A percentile compares a stretch with the other conserved stretches of the same genome.
These are phyloP conservation scores for Crotophaga sulcirostris DNA, from an alignment of 2,113 vertebrate species.

Conservation along the genomic window DNA sequence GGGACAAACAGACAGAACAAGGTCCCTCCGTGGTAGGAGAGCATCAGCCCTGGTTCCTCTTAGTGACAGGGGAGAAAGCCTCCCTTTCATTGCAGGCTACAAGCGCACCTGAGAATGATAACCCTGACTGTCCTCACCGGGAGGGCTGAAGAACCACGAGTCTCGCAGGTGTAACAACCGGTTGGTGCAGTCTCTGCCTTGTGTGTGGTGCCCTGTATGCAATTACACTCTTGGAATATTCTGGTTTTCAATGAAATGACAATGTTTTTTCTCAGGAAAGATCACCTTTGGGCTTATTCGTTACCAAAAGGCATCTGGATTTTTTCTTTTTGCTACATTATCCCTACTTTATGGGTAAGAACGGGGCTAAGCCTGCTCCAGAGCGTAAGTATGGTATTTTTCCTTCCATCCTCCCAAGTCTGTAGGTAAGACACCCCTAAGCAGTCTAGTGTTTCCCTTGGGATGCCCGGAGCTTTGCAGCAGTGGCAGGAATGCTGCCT, in stretches of 20 bases:
- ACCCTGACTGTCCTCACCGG: background rate
- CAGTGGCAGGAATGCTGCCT: background rate
- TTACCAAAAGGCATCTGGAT: background rate
- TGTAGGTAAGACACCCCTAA: rapidly evolving
- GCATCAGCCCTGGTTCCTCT: background rate
- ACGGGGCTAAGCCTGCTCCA: background rate
- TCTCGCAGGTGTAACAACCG: background rate
- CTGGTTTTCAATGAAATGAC: background rate
- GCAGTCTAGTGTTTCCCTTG: background rate
- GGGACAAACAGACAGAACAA: background rate
- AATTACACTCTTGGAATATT: background rate
- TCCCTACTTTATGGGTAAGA: background rate
- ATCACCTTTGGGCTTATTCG: background rate
- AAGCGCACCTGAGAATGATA: background rate
- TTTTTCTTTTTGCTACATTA: background rate
- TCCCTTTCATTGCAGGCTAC: background rate
- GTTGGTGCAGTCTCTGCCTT: background rate
- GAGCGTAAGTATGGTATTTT: rapidly evolving
- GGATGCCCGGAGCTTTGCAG: background rate
- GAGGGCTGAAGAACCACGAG: background rate
- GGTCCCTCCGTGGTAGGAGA: background rate
- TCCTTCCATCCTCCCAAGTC: background rate
- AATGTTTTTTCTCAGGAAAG: background rate
- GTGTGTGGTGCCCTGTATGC: rapidly evolving
- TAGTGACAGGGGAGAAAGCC: background rate